These are phyloP conservation scores for Porites lobata DNA, from an alignment of 92 coral and sea anemone genomes.

Conservation along the genomic window DNA sequence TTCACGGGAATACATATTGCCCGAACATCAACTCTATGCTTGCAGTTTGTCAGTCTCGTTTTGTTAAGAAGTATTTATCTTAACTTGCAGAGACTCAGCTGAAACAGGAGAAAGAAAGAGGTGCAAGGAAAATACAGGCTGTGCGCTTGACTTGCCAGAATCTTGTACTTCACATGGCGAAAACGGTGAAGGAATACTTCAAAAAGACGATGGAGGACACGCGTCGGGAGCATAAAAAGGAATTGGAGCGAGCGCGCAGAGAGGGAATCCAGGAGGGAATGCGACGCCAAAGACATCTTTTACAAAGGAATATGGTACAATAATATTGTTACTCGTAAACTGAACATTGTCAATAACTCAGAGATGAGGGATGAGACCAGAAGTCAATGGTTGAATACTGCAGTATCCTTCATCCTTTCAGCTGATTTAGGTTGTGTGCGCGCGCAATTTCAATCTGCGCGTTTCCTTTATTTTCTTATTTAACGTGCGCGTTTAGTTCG, in stretches of 20 bases:
- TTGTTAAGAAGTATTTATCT: too few relatives aligned
- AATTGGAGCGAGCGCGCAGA: conserved; percentile 12
- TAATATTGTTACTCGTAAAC: not conserved
- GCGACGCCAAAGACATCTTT: conserved; percentile 20
- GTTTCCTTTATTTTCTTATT: too few relatives aligned
- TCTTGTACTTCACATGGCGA: conserved; percentile 23
- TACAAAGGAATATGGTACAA: conserved; percentile 15
- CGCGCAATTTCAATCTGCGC: too few relatives aligned
- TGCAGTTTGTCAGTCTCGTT: too few relatives aligned
- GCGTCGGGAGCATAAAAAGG: conserved; percentile 9
- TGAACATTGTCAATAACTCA: too few relatives aligned
- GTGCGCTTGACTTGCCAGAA: conserved; percentile 22
- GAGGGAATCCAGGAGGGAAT: conserved; percentile 44
- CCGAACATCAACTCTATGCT: too few relatives aligned
- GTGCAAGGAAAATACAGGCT: conserved; percentile 11
- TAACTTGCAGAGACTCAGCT: conserved; percentile 9
- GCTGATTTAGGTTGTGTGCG: too few relatives aligned
- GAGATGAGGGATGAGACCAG: too few relatives aligned
- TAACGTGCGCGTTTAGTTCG: too few relatives aligned
- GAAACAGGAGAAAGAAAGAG: conserved; percentile 20
- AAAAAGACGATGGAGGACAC: conserved; percentile 36
- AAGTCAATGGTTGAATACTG: too few relatives aligned
- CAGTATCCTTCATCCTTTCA: too few relatives aligned
- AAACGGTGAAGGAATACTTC: conserved; percentile 37
- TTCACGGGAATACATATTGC: too few relatives aligned